Evolutionary conservation across 1,140 invertebrate genomes (phyloP).

Genomic region (Physella acuta): DNA sequence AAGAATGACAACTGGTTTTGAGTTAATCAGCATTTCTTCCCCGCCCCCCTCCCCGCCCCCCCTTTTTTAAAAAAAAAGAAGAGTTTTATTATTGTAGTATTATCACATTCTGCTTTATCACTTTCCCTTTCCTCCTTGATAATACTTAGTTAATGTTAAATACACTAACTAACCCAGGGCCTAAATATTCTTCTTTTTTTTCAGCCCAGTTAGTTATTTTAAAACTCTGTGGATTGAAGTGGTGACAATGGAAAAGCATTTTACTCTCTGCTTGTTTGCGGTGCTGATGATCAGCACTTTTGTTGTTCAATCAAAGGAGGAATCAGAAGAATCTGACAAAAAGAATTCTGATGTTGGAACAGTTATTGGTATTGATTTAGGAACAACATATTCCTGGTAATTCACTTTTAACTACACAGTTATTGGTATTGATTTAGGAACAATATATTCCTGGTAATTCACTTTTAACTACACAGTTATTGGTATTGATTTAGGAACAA

Average conservation of each 20-base stretch:
- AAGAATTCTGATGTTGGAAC: slow-evolving; percentile 63
- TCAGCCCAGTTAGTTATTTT: background rate
- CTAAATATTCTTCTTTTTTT: background rate
- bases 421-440: too few relatives aligned
- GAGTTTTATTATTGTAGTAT: too few relatives aligned
- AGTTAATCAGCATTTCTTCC: too few relatives aligned
- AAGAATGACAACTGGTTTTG: too few relatives aligned
- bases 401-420: too few relatives aligned
- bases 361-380: slow-evolving; percentile 70
- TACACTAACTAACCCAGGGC: background rate
- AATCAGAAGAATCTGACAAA: slow-evolving; percentile 26
- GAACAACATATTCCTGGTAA: too few relatives aligned
- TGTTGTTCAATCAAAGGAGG: slow-evolving; percentile 19
- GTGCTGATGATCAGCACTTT: slow-evolving; percentile 73
- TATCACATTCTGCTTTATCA: too few relatives aligned
- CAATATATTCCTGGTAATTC: too few relatives aligned
- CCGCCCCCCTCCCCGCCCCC: too few relatives aligned
- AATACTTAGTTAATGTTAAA: background rate
- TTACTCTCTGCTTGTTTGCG: slow-evolving; percentile 20
- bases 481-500: too few relatives aligned
- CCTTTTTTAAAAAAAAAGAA: too few relatives aligned
- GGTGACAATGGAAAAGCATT: slow-evolving; percentile 24
- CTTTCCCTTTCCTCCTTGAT: background rate
- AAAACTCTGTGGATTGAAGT: background rate
- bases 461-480: too few relatives aligned